These are phyloP conservation scores for Cyprinella venusta DNA, from an alignment of 2,797 vertebrate species.

Conservation along the genomic window DNA sequence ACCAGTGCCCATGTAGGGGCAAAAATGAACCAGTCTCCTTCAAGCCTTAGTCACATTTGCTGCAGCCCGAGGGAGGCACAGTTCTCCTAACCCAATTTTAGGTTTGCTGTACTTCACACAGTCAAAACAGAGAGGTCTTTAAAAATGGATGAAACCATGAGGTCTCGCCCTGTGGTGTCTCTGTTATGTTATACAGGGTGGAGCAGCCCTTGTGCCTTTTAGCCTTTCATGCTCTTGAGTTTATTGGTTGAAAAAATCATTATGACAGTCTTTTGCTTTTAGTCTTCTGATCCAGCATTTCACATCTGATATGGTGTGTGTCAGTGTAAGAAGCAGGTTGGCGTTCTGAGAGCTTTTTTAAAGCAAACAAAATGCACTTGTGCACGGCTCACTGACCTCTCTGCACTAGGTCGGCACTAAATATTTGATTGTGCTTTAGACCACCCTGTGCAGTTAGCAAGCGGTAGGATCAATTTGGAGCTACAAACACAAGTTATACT, in stretches of 20 bases:
- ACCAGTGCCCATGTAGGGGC: constrained; percentile 55
- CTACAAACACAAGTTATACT: neutral
- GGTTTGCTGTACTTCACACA: constrained; percentile 49
- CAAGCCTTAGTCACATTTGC: constrained; percentile 44
- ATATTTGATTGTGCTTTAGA: constrained; percentile 24
- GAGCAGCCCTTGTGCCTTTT: constrained; percentile 18
- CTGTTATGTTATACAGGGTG: constrained; percentile 35
- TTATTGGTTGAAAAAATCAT: constrained; percentile 1
- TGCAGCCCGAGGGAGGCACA: constrained; percentile 45
- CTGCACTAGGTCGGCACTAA: neutral
- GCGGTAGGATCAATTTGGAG: neutral
- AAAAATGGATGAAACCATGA: constrained; percentile 49
- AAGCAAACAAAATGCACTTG: neutral
- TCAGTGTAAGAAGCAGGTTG: neutral
- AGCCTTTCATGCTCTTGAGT: constrained; percentile 23
- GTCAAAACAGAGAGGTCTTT: constrained; percentile 51
- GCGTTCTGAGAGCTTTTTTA: constrained; percentile 1
- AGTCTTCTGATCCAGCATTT: constrained; percentile 3
- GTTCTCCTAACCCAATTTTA: constrained; percentile 56
- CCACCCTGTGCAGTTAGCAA: constrained; percentile 5
- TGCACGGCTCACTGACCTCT: neutral
- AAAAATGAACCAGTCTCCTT: constrained; percentile 52
- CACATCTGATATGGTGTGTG: neutral
- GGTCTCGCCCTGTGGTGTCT: constrained; percentile 41
- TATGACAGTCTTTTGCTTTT: constrained; percentile 8